These are phyloP conservation scores for Margarornis squamiger DNA, from an alignment of 2,797 vertebrate genomes.

Conservation along the genomic window DNA sequence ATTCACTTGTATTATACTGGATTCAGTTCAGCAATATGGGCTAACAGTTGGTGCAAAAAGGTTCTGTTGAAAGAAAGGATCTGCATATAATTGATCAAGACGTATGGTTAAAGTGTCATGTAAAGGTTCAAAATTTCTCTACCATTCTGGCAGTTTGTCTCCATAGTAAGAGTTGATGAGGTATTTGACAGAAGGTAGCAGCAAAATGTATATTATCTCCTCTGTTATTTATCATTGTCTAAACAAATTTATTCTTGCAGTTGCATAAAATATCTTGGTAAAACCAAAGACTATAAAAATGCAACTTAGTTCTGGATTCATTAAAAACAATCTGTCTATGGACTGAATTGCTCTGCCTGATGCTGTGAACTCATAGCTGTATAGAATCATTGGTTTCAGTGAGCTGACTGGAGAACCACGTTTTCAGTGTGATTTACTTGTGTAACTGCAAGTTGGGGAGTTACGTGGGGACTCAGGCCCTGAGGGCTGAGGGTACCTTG, in stretches of 20 bases:
- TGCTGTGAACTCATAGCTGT: background rate
- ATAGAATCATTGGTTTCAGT: background rate
- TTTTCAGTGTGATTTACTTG: background rate
- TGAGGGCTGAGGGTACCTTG: background rate
- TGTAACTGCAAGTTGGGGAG: too few species aligned
- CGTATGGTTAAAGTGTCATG: conserved; percentile 7
- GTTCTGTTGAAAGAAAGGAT: background rate
- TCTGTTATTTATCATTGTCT: background rate
- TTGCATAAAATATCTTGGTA: background rate
- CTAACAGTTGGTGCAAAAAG: background rate
- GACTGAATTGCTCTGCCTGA: background rate
- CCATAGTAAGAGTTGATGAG: background rate
- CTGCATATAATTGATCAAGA: conserved; percentile 23
- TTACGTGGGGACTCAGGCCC: fast-evolving
- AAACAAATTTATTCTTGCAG: background rate
- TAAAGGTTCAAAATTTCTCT: conserved; percentile 26
- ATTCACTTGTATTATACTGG: background rate
- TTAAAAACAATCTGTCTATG: background rate
- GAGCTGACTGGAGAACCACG: background rate
- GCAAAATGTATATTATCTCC: background rate
- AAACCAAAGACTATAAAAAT: background rate
- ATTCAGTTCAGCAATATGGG: conserved; percentile 19
- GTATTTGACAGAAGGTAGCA: background rate
- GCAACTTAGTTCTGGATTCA: background rate
- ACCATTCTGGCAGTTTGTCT: background rate